Base-by-base conservation (phyloP, 2,888 invertebrate species). In the Apamea monoglypha region DNA sequence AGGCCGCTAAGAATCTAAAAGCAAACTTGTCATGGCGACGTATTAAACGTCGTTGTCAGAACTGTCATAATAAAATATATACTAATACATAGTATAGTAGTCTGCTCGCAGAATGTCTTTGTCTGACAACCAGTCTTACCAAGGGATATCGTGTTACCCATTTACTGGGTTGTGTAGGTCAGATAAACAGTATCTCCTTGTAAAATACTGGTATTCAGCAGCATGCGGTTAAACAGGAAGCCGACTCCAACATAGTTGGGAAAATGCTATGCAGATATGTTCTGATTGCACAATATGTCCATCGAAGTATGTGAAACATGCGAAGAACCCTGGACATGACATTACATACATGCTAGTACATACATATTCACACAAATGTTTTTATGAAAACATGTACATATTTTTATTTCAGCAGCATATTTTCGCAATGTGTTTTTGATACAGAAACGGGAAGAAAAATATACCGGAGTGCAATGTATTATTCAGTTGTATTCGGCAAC, bases 401-500 rank as follows among this genome's bases (percentile, higher is more conserved):
- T 81, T 68, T 76, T 72, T 83, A 44, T 81, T 71, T 10, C 50
- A 18, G 53, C 53, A 29, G n/a, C 64, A 70, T 61, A 70, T 73
- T 70, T 66, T 76, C 63, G 29, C 69, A 68, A 85, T 76, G 76
- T 81, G 56, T 81, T 81, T 75, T 73, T 78, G 29, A 74, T 74
- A 74, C 69, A 74, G 77, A 68, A 78, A 74, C 74, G 44, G 18
- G 32, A 74, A 67, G 63, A 59, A 85, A 81, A 85, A 86, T 78
- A 86, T 78, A 82, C 16, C 53, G 25, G 59, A 67, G 16, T 73
- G 78, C 84, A 71, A 86, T 84, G 78, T 86, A 68, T 84, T 84
- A 84, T 84, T 84, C 84, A 84, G 78, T 74, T 86, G 78, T 85
- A 64, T 82, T 85, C 64, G 82, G 10, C 56, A 40, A 32, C 70